A percentile compares a stretch with the other conserved stretches of the same genome.
phyloP scores from a whole-genome alignment of 2,113 vertebrate genomes.

The Prietella phreatophila region DNA sequence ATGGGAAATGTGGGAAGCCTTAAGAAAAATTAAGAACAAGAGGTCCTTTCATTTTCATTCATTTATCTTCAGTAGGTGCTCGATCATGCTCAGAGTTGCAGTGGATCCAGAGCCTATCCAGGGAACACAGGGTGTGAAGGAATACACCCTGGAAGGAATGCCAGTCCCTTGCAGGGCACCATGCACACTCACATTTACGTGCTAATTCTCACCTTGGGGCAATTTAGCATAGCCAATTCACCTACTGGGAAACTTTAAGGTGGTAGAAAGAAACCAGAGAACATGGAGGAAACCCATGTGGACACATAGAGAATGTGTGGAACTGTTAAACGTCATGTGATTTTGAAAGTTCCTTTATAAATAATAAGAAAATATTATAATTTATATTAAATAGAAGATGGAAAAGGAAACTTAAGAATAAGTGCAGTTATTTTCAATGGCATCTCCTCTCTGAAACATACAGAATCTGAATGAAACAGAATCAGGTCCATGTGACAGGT shows the following conservation, averaged over 20 bases:
- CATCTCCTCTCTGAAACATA: neutral
- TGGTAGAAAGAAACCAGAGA: neutral
- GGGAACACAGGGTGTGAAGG: neutral
- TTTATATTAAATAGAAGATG: neutral
- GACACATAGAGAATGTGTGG: neutral
- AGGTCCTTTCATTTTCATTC: neutral
- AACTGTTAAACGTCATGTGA: neutral
- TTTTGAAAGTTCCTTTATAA: constrained; percentile 1
- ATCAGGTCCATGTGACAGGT: neutral
- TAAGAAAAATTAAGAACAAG: constrained; percentile 26
- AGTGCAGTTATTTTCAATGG: neutral
- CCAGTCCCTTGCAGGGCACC: neutral
- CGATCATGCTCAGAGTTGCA: neutral
- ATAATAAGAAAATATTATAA: neutral
- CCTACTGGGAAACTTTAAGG: constrained; percentile 13
- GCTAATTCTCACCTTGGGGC: neutral
- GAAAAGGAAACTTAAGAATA: neutral
- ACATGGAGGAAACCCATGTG: neutral
- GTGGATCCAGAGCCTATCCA: neutral
- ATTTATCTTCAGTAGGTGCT: neutral
- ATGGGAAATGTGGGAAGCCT: constrained; percentile 33
- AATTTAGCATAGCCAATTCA: neutral
- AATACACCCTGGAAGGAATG: neutral
- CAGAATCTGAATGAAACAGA: neutral
- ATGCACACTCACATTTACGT: neutral